Base-by-base conservation (phyloP, 1,140 invertebrate genomes). In the Drosophila santomea region DNA sequence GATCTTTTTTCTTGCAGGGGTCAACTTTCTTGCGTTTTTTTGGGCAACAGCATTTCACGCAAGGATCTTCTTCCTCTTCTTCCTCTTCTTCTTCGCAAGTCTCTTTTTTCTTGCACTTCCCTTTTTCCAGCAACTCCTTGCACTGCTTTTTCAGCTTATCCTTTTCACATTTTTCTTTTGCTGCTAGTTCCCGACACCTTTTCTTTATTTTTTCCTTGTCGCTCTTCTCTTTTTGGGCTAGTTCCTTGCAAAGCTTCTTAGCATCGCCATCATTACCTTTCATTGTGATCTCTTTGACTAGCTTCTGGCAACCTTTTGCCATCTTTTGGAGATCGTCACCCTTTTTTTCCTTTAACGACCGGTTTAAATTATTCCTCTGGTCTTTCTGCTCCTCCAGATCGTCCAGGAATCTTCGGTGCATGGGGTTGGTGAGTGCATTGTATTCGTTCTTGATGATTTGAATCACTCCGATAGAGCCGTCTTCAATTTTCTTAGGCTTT, bases 191-290 rank as follows among this genome's bases (percentile, higher is more conserved):
- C 2, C 5, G 3, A 23, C 48, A 61, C 7, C 56, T 64, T 4
- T 56, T 60, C 32, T 39, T 51, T 17, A 25, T 12, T 55, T 59
- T 32, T 28, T 48, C 11, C 15, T 51, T 47, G 1, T 59, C 25
- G 0, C 28, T 14, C 17, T 57, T 57, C 14, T 63, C 39, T 47
- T 62, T 20, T 12, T 58, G 35, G 17, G 47, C 72, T 12, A 41
- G 11, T 43, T 66, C 38, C n/a, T 52, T n/a, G 4, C 72, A 58
- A 14, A 41, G 14, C n/a, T 45, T 51, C 35, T 39, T 41, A 11
- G 41, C n/a, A 32, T 58, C 55, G 4, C 15, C 5, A 3, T 11
- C 48, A 6, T 15, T n/a, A 1, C 4, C 36, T 8, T n/a, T 2
- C 52, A 58, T 57, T 15, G 17, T 62, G 6, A 43, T n/a, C 2